Evolutionary conservation across 2,888 invertebrate species (phyloP).

Genomic region (Dryobota labecula): DNA sequence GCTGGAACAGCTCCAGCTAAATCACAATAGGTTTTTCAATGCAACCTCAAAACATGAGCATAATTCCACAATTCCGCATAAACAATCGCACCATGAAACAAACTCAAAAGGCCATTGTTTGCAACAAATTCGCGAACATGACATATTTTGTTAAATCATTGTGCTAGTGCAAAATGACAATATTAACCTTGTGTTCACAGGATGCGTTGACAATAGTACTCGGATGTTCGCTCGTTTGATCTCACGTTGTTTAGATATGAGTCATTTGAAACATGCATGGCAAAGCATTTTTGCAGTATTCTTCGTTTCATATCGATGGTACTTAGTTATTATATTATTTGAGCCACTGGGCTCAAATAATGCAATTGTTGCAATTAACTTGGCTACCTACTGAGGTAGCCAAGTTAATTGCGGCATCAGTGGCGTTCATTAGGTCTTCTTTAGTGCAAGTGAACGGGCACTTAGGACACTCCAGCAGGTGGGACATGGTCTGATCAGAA

Average conservation of each 20-base stretch:
- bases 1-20: not conserved
- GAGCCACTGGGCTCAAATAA: too few species aligned
- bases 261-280: constrained; percentile 40
- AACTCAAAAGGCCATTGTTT: constrained; percentile 55
- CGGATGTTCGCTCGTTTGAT: constrained; percentile 65
- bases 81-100: constrained; percentile 43
- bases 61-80: constrained; percentile 31
- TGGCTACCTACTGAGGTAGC: too few species aligned
- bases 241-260: constrained; percentile 50
- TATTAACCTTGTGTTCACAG: constrained; percentile 61
- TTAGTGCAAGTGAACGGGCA: too few species aligned
- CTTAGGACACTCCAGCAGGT: too few species aligned
- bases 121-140: constrained; percentile 52
- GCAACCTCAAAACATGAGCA: constrained; percentile 13
- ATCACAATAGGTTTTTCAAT: constrained; percentile 9
- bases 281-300: constrained; percentile 31
- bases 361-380: too few species aligned
- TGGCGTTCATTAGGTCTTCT: too few species aligned
- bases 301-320: too few species aligned
- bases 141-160: constrained; percentile 56
- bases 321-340: too few species aligned
- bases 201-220: constrained; percentile 62
- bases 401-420: too few species aligned
- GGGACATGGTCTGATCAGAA: too few species aligned
- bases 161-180: constrained; percentile 46